Evolutionary conservation across 2,888 invertebrate genomes (phyloP), one percentile per base, ranked within the genome.

Genomic region (Megamerina dolium): DNA sequence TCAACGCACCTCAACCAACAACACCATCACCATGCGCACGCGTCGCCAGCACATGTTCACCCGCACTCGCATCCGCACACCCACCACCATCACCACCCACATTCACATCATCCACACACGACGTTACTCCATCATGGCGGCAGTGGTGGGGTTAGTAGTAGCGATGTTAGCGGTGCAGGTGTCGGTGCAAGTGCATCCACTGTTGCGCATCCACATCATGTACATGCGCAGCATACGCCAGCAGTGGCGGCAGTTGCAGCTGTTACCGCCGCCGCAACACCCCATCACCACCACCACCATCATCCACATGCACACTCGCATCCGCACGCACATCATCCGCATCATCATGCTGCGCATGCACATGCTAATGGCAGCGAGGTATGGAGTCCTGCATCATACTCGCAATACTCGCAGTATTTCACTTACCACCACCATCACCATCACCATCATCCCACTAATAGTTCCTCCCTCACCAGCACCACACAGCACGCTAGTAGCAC

Each of bases 321-420:
- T 40, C 48, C 51, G 37, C 53, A 43, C 46, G 48, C 46, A 17
- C 53, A 52, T 34, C 53, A 52, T 46, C 49, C 34, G n/a, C 46
- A 46, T 32, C 59, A 60, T 51, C 56, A 53, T 35, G 36, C 50
- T 6, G 51, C 52, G 32, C 50, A 45, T 20, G 27, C 38, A 5
- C 46, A 48, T 37, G 55, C n/a, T 57, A 70, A 72, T 71, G 74
- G 75, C 71, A 73, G 75, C 74, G 79, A 79, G 79, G 79, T 80
- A 79, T 79, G 79, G 72, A 66, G 68, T 64, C 70, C 72, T 54
- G 71, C 72, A 57, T 64, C 70, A 53, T 72, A 77, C 73, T 75
- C 77, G 70, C 76, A 78, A 74, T 78, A 79, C 73, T 67, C 67
- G 62, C 79, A 79, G 75, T 79, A 79, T 76, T 79, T 79, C 75